Evolutionary conservation across 1,140 invertebrate genomes (phyloP).

Genomic region (Brachionus asplanchnoidis): DNA sequence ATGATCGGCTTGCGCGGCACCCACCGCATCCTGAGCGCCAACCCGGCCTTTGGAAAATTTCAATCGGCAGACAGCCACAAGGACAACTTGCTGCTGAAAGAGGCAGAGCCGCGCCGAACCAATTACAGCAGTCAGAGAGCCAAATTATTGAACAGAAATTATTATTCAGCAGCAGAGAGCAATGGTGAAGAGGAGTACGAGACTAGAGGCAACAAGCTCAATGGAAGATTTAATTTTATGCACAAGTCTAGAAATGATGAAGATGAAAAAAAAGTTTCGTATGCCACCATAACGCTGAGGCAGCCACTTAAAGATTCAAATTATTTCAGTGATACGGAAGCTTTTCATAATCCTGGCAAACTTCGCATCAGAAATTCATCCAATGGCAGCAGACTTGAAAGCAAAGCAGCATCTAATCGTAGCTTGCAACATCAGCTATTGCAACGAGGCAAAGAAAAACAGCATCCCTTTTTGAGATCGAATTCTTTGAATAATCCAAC

Average conservation of each 20-base stretch:
- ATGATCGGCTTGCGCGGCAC: background rate
- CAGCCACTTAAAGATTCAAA: slow-evolving; percentile 38
- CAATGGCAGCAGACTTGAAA: background rate
- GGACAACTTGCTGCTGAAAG: background rate
- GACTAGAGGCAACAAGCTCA: background rate
- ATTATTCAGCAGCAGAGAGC: slow-evolving; percentile 14
- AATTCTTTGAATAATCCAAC: slow-evolving; percentile 8
- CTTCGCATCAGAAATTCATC: slow-evolving; percentile 8
- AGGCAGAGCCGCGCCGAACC: background rate
- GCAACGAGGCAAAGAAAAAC: slow-evolving; percentile 2
- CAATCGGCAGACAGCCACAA: background rate
- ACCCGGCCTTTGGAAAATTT: background rate
- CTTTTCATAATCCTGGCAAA: background rate
- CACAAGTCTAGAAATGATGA: background rate
- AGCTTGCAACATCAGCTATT: slow-evolving; percentile 25
- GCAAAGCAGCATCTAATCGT: background rate
- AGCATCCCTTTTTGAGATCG: background rate
- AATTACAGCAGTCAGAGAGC: background rate
- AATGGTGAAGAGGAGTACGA: slow-evolving; percentile 35
- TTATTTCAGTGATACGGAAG: slow-evolving; percentile 42
- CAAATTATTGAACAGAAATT: background rate
- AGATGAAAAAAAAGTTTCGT: slow-evolving; percentile 19
- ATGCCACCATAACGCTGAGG: slow-evolving; percentile 40
- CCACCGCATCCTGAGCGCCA: background rate
- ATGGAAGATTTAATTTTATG: background rate